Percentiles rank a stretch among this genome's conserved stretches.
phyloP scores from a whole-genome alignment of 2,888 invertebrate species.

The Andricus curvator region DNA sequence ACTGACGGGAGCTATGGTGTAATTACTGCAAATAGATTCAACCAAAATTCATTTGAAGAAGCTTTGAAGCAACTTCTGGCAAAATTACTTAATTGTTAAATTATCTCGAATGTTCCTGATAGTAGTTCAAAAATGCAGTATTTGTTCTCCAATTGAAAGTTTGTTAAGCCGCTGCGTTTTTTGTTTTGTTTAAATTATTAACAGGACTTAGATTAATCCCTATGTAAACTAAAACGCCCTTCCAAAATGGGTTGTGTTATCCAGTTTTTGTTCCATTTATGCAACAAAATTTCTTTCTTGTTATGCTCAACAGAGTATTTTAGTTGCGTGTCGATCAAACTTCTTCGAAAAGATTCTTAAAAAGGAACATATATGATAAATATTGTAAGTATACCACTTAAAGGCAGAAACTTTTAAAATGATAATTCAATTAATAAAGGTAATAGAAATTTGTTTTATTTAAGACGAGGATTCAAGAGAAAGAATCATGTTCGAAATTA shows the following conservation, averaged over 20 bases:
- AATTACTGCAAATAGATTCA: background rate
- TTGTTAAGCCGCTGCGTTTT: constrained; percentile 16
- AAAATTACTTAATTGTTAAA: background rate
- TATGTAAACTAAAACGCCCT: constrained; percentile 24
- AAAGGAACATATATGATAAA: background rate
- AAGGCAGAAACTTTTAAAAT: background rate
- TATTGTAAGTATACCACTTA: background rate
- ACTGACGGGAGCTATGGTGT: background rate
- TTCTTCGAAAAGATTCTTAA: background rate
- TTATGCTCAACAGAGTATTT: constrained; percentile 35
- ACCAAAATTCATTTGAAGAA: background rate
- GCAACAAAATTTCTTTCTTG: constrained; percentile 18
- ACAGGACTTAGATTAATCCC: background rate
- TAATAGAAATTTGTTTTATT: background rate
- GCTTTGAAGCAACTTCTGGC: background rate
- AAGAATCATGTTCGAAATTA: background rate
- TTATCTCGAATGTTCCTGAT: background rate
- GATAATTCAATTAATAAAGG: background rate
- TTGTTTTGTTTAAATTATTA: background rate
- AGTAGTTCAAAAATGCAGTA: background rate
- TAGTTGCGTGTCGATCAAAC: background rate
- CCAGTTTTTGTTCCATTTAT: background rate
- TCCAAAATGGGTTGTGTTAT: background rate
- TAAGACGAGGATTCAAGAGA: background rate
- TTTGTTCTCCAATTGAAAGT: background rate